phyloP scores from a whole-genome alignment of 2,113 vertebrate genomes.

The Dissostichus mawsoni region DNA sequence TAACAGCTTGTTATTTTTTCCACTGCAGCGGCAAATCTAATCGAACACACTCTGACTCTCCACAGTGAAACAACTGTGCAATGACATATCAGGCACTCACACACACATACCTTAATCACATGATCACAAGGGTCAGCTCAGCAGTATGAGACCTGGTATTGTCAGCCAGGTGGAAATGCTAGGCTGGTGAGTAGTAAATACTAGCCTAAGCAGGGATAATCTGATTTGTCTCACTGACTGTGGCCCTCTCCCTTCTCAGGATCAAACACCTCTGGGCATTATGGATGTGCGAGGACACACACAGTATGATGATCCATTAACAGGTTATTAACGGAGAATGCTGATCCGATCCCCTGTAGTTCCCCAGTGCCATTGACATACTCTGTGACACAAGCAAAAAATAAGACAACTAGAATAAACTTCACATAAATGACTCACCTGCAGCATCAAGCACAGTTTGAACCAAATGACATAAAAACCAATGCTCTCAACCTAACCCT shows the following conservation, averaged over 20 bases:
- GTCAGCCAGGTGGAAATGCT: slow-evolving; percentile 57
- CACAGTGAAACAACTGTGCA: slow-evolving; percentile 26
- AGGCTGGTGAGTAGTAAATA: slow-evolving; percentile 42
- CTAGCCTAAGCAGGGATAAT: slow-evolving; percentile 65
- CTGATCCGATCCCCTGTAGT: slow-evolving; percentile 32
- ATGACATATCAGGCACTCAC: slow-evolving; percentile 22
- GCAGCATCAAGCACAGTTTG: slow-evolving; percentile 64
- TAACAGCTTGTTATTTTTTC: slow-evolving; percentile 15
- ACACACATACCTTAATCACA: slow-evolving; percentile 54
- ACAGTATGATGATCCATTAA: slow-evolving; percentile 61
- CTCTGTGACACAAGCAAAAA: slow-evolving; percentile 22
- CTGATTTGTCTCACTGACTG: slow-evolving; percentile 69
- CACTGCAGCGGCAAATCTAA: slow-evolving; percentile 34
- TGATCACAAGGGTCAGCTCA: slow-evolving; percentile 58
- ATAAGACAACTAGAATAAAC: slow-evolving; percentile 62
- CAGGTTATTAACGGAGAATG: slow-evolving; percentile 42
- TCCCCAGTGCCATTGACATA: slow-evolving; percentile 12
- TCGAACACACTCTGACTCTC: slow-evolving; percentile 29
- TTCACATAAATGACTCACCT: slow-evolving; percentile 70
- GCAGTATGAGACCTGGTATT: slow-evolving; percentile 56
- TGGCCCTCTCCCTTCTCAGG: slow-evolving; percentile 41
- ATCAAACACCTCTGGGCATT: slow-evolving; percentile 66
- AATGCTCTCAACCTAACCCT: slow-evolving; percentile 58
- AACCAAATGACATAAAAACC: slow-evolving; percentile 73
- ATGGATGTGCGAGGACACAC: slow-evolving; percentile 58